Conservation (phyloP, 2,113 vertebrate species). For the Cyanoderma ruficeps region DNA sequence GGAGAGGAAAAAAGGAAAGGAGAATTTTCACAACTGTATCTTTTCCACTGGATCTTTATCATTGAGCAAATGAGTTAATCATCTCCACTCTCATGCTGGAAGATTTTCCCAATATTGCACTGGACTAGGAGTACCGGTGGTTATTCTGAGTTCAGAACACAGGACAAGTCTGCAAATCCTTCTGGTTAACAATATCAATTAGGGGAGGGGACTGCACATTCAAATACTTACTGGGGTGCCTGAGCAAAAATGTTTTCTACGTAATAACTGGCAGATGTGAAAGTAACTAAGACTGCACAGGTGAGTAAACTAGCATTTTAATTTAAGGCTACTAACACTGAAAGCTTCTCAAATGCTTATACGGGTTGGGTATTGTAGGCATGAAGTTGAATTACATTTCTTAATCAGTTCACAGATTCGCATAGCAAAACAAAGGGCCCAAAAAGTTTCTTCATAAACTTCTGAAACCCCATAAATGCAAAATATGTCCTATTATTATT, state of each 20-base stretch:
- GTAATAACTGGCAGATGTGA: background rate
- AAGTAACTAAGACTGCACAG: background rate
- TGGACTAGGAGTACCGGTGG: background rate
- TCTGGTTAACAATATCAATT: background rate
- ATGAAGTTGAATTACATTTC: background rate
- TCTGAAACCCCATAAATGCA: background rate
- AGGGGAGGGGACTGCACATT: background rate
- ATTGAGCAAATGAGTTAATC: background rate
- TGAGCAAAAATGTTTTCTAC: background rate
- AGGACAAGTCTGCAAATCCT: background rate
- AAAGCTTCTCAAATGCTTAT: background rate
- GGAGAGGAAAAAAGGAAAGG: background rate
- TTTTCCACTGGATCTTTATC: background rate
- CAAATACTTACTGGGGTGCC: background rate
- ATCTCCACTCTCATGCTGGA: background rate
- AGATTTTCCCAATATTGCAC: background rate
- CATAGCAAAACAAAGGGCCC: background rate
- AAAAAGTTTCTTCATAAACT: background rate
- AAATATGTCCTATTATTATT: background rate
- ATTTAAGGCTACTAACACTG: background rate
- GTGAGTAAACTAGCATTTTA: background rate
- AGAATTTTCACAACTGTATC: background rate
- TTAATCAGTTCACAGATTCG: background rate
- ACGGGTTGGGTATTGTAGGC: background rate
- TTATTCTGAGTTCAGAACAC: background rate